Percentiles rank a stretch among this genome's conserved stretches.
phyloP scores from a whole-genome alignment of 2,888 invertebrate genomes.

The Hydroisotoma schaefferi region DNA sequence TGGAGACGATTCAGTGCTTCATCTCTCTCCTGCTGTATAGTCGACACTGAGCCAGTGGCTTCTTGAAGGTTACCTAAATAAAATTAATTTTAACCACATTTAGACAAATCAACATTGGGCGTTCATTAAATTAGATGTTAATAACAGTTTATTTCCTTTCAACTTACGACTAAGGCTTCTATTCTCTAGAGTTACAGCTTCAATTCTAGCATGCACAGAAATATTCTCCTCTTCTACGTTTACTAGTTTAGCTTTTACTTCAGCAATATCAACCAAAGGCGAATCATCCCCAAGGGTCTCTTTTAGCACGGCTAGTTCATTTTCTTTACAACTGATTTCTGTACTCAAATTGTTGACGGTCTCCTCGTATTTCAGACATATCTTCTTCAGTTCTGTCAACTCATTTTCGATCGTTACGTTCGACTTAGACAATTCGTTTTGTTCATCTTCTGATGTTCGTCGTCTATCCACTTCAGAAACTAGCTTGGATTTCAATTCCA shows the following conservation, averaged over 20 bases:
- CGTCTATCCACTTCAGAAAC: constrained; percentile 31
- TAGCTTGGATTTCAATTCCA: constrained; percentile 37
- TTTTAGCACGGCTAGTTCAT: constrained; percentile 41
- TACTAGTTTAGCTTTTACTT: constrained; percentile 39
- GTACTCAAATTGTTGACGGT: constrained; percentile 37
- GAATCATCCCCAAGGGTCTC: constrained; percentile 47
- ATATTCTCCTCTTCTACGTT: constrained; percentile 34
- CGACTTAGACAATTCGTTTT: constrained; percentile 18
- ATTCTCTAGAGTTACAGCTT: constrained; percentile 41
- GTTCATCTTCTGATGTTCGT: constrained; percentile 18
- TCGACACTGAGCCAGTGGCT: constrained; percentile 20
- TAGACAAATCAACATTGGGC: too few relatives aligned
- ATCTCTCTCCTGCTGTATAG: constrained; percentile 33
- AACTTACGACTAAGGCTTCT: constrained; percentile 34
- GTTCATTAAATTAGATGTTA: too few relatives aligned
- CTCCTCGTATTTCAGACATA: constrained; percentile 45
- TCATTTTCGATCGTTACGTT: constrained; percentile 30
- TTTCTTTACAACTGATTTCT: constrained; percentile 44
- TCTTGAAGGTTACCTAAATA: constrained; percentile 35
- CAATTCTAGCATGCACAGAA: constrained; percentile 35
- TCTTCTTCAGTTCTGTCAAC: constrained; percentile 35
- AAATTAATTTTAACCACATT: not conserved
- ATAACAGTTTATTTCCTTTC: not conserved
- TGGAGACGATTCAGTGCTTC: constrained; percentile 42
- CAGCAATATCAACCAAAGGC: constrained; percentile 46